Evolutionary conservation across 2,888 invertebrate genomes (phyloP).

Genomic region (Xanthia togata): DNA sequence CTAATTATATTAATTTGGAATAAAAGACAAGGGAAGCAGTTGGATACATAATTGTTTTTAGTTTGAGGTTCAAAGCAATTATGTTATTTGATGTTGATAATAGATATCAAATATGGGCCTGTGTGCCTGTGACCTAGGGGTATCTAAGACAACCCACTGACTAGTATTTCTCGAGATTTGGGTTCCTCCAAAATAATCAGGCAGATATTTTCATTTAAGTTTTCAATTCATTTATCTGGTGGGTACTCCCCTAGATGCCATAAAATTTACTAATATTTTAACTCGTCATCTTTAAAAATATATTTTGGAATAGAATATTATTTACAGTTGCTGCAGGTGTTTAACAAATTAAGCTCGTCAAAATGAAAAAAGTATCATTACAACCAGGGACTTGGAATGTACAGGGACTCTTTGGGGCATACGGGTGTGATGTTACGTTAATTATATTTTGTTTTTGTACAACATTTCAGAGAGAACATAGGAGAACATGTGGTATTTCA

Average conservation of each 20-base stretch:
- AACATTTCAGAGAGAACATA: slow-evolving; percentile 90
- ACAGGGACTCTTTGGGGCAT: too few species aligned
- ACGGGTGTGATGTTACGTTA: too few species aligned
- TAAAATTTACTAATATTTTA: neutral
- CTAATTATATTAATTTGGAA: neutral
- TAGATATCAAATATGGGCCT: neutral
- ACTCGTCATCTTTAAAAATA: neutral
- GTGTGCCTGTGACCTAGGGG: neutral
- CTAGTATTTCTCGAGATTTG: neutral
- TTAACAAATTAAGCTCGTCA: neutral
- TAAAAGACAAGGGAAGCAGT: neutral
- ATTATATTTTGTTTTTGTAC: neutral
- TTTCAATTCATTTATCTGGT: neutral
- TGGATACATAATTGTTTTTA: neutral
- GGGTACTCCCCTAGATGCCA: neutral
- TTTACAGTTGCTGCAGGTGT: neutral
- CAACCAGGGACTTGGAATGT: too few species aligned
- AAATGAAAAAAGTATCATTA: too few species aligned
- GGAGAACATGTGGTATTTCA: slow-evolving; percentile 93
- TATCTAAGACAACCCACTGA: too few species aligned
- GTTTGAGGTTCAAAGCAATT: neutral
- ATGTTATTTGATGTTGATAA: neutral
- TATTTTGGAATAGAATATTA: neutral
- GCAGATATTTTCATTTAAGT: neutral
- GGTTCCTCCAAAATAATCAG: neutral